Evolutionary conservation across 2,888 invertebrate genomes (phyloP), one percentile per base, ranked within the genome.

Genomic region (Rhagonycha lutea): DNA sequence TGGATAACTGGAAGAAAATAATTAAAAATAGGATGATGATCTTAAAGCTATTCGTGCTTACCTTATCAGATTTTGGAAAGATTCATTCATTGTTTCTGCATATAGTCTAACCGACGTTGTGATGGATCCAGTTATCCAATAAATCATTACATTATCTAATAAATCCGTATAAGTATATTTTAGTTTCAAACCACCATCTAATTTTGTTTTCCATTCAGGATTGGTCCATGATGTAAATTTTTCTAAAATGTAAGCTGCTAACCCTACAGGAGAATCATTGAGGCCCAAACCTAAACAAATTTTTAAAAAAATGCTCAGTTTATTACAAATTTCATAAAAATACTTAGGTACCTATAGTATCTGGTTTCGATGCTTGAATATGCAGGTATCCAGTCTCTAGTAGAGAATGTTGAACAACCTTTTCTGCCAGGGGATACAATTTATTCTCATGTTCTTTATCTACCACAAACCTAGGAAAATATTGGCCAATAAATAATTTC

Each of bases 211-310:
- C 84, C 89, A 89, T 0, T 87, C 85, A 0, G 85, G 84, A 84
- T 92, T 90, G 0, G 94, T 95, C 93, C 94, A 94, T 0, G 92
- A 91, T 11, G 93, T 92, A 88, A 96, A 97, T 86, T 97, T 98
- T 83, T 98, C 97, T 11, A 98, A 87, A 71, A 98, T 94, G 83
- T 97, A 98, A 0, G 95, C 95, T 0, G 96, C 96, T 75, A 98
- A 87, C 0, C 96, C 97, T 0, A 94, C 91, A 0, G 98, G 98
- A 0, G 95, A 94, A 81, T 95, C 94, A 14, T 90, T 88, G 32
- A 97, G 86, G 0, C 89, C 93, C 1, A 91, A 89, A 18, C 95
- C 94, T 94, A 24, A 32, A 32, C 8, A 73, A 26, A 68, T 14
- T 29, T n/a, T n/a, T n/a, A n/a, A n/a, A 2, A n/a, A 26, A 12